Conservation (phyloP, 1,140 invertebrate species). For the Drosophila azteca region DNA sequence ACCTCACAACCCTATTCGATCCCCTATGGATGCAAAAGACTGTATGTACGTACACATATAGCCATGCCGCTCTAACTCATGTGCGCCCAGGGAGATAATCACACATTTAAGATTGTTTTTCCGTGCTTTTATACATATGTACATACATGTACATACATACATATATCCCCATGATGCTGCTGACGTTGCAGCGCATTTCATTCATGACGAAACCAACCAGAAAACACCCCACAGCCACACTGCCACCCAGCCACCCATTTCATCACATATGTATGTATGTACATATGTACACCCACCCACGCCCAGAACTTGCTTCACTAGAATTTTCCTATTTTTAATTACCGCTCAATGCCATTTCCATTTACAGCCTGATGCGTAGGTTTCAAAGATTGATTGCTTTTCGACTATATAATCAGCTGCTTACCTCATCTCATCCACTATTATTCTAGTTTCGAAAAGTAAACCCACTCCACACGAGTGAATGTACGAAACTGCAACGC, state of each 20-base stretch:
- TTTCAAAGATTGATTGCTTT: conserved; percentile 26
- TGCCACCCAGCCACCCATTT: not conserved
- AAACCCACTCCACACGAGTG: not conserved
- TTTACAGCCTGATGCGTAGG: conserved; percentile 42
- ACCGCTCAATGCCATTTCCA: conserved; percentile 64
- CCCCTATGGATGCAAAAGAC: too few species aligned
- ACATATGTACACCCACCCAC: conserved; percentile 25
- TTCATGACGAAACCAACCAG: conserved; percentile 53
- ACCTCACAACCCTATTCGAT: conserved; percentile 8
- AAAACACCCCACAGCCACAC: not conserved
- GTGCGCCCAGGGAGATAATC: conserved; percentile 13
- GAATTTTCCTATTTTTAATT: conserved; percentile 69
- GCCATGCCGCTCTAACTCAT: conserved; percentile 33
- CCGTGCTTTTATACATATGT: conserved; percentile 13
- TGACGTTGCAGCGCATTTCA: conserved; percentile 57
- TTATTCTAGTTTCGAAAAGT: conserved; percentile 10
- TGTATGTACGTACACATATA: not conserved
- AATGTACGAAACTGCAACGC: conserved; percentile 21
- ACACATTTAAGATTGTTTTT: conserved; percentile 21
- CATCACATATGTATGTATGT: too few species aligned
- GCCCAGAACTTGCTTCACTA: conserved; percentile 34
- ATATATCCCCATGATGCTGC: conserved; percentile 32
- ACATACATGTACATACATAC: too few species aligned
- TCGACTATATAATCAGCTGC: conserved; percentile 45
- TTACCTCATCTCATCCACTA: conserved; percentile 37